Conservation (phyloP, 2,113 vertebrate genomes). For the Leptobrachium leishanense region DNA sequence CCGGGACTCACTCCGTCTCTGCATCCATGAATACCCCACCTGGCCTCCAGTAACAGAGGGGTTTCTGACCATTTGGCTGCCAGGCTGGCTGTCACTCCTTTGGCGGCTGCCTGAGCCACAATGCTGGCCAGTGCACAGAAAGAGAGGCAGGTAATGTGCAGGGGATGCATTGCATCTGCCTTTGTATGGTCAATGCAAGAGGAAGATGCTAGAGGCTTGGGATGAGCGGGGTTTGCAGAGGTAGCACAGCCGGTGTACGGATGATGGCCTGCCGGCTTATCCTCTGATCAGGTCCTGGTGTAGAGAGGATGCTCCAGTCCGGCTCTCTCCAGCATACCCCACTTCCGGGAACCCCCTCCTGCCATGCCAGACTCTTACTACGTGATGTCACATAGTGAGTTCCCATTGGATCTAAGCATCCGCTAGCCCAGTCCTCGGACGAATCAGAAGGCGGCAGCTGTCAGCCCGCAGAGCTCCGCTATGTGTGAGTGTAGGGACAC, state of each 20-base stretch:
- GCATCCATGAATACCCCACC: constrained; percentile 66
- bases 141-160: neutral
- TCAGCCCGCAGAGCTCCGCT: constrained; percentile 11
- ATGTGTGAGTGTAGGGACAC: neutral
- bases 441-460: constrained; percentile 36
- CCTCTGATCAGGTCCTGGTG: neutral
- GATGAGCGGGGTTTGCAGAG: no score
- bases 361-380: constrained; percentile 15
- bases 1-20: no score
- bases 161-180: constrained; percentile 5
- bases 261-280: neutral
- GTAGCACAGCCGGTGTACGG: neutral
- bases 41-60: constrained; percentile 88
- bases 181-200: neutral
- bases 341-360: constrained; percentile 31
- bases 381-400: constrained; percentile 1
- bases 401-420: constrained; percentile 13
- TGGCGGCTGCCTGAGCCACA: constrained; percentile 56
- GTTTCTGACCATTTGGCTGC: constrained; percentile 88
- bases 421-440: constrained; percentile 1
- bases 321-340: neutral
- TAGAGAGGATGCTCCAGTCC: neutral
- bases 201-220: neutral
- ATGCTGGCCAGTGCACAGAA: constrained; percentile 57
- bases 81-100: constrained; percentile 80